phyloP scores from a whole-genome alignment of 1,140 invertebrate species.

The Pseudomyrmex sp. region DNA sequence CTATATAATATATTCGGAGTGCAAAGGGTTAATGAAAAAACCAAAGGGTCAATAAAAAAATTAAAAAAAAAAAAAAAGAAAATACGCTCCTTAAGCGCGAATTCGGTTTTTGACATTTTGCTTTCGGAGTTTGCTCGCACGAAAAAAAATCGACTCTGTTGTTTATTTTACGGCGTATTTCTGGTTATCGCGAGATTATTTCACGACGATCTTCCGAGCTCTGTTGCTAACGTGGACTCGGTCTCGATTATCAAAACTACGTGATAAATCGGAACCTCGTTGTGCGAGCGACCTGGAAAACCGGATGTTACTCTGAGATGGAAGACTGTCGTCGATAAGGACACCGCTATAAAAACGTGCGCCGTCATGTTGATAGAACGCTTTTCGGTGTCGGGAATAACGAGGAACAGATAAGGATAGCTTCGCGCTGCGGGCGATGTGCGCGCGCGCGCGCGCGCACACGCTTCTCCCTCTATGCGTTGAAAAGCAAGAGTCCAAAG shows the following conservation, averaged over 20 bases:
- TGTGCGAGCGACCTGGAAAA: slow-evolving; percentile 34
- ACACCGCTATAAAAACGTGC: slow-evolving; percentile 48
- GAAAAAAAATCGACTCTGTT: neutral
- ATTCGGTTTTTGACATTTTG: neutral
- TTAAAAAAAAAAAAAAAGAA: too few species aligned
- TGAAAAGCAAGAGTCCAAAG: slow-evolving; percentile 13
- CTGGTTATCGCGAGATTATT: slow-evolving; percentile 49
- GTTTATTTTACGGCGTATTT: neutral
- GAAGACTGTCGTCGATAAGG: slow-evolving; percentile 54
- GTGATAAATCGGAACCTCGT: slow-evolving; percentile 48
- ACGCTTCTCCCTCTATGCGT: slow-evolving; percentile 3
- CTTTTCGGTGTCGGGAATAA: slow-evolving; percentile 55
- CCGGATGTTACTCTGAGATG: slow-evolving; percentile 48
- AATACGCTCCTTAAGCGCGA: neutral
- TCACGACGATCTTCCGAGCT: slow-evolving; percentile 16
- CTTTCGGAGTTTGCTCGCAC: slow-evolving; percentile 9
- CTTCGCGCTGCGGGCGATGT: slow-evolving; percentile 41
- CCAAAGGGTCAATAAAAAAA: too few species aligned
- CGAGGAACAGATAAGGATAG: slow-evolving; percentile 50
- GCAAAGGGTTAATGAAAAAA: too few species aligned
- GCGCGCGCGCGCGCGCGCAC: neutral
- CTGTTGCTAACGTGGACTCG: slow-evolving; percentile 18
- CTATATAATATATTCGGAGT: too few species aligned
- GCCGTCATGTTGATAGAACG: slow-evolving; percentile 49
- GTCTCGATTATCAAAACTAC: slow-evolving; percentile 43